Evolutionary conservation across 2,113 vertebrate species (phyloP).

Genomic region (Mungos mungo): DNA sequence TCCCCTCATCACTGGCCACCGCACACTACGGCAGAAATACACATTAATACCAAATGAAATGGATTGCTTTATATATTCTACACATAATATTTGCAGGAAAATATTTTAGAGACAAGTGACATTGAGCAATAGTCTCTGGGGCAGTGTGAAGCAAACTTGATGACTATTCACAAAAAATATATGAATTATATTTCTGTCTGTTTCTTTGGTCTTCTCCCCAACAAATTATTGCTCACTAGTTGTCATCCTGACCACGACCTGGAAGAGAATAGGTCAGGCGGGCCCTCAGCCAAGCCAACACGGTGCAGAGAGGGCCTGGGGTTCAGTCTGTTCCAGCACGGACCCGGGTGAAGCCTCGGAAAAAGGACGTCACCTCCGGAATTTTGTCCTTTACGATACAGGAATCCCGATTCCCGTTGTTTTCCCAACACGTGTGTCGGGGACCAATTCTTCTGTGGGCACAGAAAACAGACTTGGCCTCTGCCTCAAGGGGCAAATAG

Average conservation of each 20-base stretch:
- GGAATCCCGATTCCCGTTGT: fast-evolving
- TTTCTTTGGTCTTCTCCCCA: background rate
- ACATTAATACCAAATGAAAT: background rate
- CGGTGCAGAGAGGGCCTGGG: background rate
- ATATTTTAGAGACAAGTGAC: background rate
- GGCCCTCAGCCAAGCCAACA: background rate
- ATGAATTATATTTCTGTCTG: background rate
- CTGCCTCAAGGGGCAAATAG: background rate
- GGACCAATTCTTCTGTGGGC: too few relatives aligned
- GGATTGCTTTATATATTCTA: background rate
- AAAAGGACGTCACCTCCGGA: background rate
- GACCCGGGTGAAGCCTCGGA: background rate
- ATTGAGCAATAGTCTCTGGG: too few relatives aligned
- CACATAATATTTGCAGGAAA: background rate
- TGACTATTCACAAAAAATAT: background rate
- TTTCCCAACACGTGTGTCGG: background rate
- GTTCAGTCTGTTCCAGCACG: background rate
- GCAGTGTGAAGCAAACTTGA: background rate
- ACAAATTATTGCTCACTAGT: background rate
- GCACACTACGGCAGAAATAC: background rate
- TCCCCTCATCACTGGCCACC: background rate
- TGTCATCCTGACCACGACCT: background rate
- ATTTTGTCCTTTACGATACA: too few relatives aligned
- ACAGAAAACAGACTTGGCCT: background rate
- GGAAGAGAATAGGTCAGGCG: background rate